Conservation (phyloP, 2,888 invertebrate species). For the Noctuana brunneofusca region DNA sequence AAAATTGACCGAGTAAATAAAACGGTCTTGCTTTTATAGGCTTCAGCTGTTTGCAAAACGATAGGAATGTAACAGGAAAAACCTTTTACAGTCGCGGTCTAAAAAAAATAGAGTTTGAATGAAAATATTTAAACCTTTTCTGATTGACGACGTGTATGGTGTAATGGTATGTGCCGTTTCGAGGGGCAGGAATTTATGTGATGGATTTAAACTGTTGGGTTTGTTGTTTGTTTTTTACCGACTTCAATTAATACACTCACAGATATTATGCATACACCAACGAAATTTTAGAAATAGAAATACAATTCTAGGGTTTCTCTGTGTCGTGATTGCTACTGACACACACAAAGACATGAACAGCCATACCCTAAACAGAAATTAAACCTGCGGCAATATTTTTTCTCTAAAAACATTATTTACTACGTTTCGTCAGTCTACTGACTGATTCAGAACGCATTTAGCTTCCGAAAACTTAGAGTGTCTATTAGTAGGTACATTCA, state of each 20-base stretch:
- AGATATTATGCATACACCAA: no score
- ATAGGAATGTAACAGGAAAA: conserved; percentile 9
- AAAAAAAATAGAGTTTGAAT: neutral
- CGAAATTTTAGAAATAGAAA: no score
- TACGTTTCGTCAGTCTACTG: neutral
- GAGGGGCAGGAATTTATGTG: no score
- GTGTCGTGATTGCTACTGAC: no score
- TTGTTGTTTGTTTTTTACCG: no score
- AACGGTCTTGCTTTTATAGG: conserved; percentile 11
- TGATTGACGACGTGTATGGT: neutral
- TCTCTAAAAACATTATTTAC: neutral
- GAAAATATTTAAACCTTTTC: neutral
- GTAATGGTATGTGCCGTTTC: neutral
- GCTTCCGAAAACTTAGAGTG: neutral
- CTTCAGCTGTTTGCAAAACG: conserved; percentile 5
- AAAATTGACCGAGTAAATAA: conserved; percentile 22
- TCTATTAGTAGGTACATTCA: conserved; percentile 14
- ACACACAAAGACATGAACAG: no score
- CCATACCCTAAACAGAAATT: no score
- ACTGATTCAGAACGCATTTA: neutral
- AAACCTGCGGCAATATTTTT: no score
- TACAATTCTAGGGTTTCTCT: no score
- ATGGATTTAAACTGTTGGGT: no score
- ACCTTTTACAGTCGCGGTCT: conserved; percentile 10
- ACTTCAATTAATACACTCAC: no score